A percentile compares a stretch with the other conserved stretches of the same genome.
Conservation (phyloP, 1,140 invertebrate species). For the Drosophila chauvacae region DNA sequence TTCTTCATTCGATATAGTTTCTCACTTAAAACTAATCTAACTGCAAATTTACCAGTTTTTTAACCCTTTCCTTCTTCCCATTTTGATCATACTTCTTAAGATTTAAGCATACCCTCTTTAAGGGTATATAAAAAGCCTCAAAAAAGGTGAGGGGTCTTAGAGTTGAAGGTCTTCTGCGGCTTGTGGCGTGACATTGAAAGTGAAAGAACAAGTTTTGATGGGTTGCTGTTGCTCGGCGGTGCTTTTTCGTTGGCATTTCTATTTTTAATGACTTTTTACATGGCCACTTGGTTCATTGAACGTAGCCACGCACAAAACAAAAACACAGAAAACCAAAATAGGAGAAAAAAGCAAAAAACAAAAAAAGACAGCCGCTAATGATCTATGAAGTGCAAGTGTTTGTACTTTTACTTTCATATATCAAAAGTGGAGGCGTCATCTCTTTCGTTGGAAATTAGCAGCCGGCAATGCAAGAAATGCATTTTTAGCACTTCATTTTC, state of each 20-base stretch:
- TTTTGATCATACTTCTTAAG: background rate
- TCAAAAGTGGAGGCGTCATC: slow-evolving; percentile 79
- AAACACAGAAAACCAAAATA: slow-evolving; percentile 20
- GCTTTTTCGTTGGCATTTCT: slow-evolving; percentile 53
- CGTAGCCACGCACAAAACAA: slow-evolving; percentile 49
- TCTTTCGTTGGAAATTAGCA: slow-evolving; percentile 67
- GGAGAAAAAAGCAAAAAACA: slow-evolving; percentile 2
- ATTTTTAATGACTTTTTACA: slow-evolving; percentile 78
- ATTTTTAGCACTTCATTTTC: slow-evolving; percentile 75
- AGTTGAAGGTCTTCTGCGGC: slow-evolving; percentile 78
- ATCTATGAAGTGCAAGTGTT: slow-evolving; percentile 75
- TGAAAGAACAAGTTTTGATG: slow-evolving; percentile 80
- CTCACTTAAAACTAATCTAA: background rate
- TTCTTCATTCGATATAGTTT: too few relatives aligned
- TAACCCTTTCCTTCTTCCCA: background rate
- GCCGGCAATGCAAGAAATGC: slow-evolving; percentile 46
- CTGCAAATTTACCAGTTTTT: background rate
- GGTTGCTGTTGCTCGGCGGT: slow-evolving; percentile 18
- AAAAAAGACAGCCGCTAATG: slow-evolving; percentile 64
- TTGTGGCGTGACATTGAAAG: slow-evolving; percentile 78
- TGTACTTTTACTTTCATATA: slow-evolving; percentile 83
- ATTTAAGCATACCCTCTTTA: background rate
- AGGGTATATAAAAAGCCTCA: background rate
- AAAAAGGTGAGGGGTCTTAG: slow-evolving; percentile 32
- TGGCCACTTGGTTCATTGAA: slow-evolving; percentile 70